phyloP scores from a whole-genome alignment of 2,113 vertebrate genomes.

The Scalopus aquaticus region DNA sequence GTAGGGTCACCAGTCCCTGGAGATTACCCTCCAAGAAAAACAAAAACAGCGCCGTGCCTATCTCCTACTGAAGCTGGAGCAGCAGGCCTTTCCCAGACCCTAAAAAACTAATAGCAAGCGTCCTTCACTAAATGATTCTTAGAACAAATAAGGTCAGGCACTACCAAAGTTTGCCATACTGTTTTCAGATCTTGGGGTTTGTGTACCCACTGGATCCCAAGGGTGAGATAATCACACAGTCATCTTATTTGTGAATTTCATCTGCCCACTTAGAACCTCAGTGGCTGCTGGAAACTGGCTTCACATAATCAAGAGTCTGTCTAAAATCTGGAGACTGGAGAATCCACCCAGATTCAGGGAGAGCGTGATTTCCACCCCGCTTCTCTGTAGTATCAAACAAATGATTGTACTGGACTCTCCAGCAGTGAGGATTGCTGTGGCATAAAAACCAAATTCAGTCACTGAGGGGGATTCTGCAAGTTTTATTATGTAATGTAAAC shows the following conservation, averaged over 20 bases:
- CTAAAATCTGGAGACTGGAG: background rate
- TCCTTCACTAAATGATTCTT: background rate
- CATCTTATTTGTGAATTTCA: background rate
- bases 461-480: background rate
- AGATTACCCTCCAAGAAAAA: background rate
- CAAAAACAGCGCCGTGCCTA: fast-evolving
- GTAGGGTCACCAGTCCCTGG: background rate
- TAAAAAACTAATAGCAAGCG: background rate
- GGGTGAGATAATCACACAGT: background rate
- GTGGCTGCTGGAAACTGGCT: background rate
- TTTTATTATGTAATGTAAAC: background rate
- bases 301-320: background rate
- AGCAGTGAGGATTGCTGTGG: background rate
- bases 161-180: background rate
- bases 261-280: background rate
- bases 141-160: background rate
- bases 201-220: background rate
- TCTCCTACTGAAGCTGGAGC: background rate
- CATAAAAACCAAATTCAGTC: background rate
- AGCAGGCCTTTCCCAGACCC: background rate
- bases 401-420: background rate
- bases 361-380: background rate
- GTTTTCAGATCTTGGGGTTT: background rate
- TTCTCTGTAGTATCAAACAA: background rate
- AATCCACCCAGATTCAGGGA: background rate